Percentiles rank a stretch among this genome's conserved stretches.
These are phyloP conservation scores for Polydrusus tereticollis DNA, from an alignment of 2,888 invertebrate species.

Conservation along the genomic window DNA sequence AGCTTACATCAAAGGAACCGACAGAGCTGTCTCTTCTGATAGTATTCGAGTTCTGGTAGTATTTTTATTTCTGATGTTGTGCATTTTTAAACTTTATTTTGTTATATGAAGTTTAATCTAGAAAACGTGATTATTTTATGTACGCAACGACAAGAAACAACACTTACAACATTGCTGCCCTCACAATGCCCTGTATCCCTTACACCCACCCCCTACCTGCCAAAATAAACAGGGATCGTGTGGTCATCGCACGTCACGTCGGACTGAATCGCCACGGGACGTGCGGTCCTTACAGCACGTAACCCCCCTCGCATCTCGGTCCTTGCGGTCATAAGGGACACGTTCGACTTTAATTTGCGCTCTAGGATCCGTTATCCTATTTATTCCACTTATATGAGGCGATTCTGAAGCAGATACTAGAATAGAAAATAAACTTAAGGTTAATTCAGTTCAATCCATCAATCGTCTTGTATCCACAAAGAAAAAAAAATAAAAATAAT, in stretches of 20 bases:
- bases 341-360: constrained; percentile 68
- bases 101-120: too few species aligned
- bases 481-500: too few species aligned
- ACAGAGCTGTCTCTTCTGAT: too few species aligned
- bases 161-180: too few species aligned
- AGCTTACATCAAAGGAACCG: too few species aligned
- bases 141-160: too few species aligned
- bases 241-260: constrained; percentile 66
- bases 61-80: too few species aligned
- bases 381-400: constrained; percentile 63
- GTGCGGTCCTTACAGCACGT: constrained; percentile 63
- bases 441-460: not conserved
- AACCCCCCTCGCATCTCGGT: constrained; percentile 42
- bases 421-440: not conserved
- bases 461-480: too few species aligned
- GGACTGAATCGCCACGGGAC: constrained; percentile 65
- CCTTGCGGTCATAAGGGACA: constrained; percentile 65
- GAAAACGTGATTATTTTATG: too few species aligned
- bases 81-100: too few species aligned
- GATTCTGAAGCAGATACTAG: not conserved
- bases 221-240: constrained; percentile 59
- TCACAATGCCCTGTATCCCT: constrained; percentile 22
- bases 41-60: too few species aligned
- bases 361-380: constrained; percentile 59
- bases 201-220: constrained; percentile 2